phyloP scores from a whole-genome alignment of 2,888 invertebrate genomes.

The Andrena minutula region DNA sequence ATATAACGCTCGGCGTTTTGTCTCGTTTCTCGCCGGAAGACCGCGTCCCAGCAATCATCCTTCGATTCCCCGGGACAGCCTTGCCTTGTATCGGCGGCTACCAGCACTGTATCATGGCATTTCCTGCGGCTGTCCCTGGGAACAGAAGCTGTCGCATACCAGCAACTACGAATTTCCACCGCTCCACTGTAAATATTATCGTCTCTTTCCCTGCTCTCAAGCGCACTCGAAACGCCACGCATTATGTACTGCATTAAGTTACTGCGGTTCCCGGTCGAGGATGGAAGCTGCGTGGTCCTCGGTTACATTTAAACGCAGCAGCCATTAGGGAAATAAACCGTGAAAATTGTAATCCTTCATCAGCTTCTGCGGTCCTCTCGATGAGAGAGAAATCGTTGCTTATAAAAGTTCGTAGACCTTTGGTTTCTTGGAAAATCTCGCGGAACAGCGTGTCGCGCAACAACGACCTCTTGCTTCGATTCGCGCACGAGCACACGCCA shows the following conservation, averaged over 20 bases:
- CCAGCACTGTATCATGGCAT: neutral
- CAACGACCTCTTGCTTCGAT: slow-evolving; percentile 2
- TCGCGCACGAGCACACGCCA: slow-evolving; percentile 9
- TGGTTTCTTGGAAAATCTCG: slow-evolving; percentile 12
- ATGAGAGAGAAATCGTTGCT: slow-evolving; percentile 14
- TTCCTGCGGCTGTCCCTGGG: neutral
- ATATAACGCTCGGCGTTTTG: slow-evolving; percentile 46
- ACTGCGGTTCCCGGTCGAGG: slow-evolving; percentile 16
- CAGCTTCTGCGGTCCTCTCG: slow-evolving; percentile 15
- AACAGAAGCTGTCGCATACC: neutral
- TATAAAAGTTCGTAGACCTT: neutral
- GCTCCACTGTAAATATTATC: slow-evolving; percentile 20
- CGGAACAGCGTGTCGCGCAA: slow-evolving; percentile 38
- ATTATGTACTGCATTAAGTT: neutral
- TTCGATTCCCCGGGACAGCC: slow-evolving; percentile 1
- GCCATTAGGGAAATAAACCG: neutral
- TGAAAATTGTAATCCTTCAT: neutral
- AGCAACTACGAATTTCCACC: neutral
- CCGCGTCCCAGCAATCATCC: slow-evolving; percentile 7
- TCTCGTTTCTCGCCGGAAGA: slow-evolving; percentile 1
- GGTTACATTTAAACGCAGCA: neutral
- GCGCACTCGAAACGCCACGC: slow-evolving; percentile 4
- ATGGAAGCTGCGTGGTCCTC: neutral
- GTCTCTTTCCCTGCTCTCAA: neutral
- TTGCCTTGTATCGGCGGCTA: neutral